Percentiles rank a stretch among this genome's conserved stretches.
phyloP scores from a whole-genome alignment of 2,888 invertebrate species.

The Acrobasis repandana region DNA sequence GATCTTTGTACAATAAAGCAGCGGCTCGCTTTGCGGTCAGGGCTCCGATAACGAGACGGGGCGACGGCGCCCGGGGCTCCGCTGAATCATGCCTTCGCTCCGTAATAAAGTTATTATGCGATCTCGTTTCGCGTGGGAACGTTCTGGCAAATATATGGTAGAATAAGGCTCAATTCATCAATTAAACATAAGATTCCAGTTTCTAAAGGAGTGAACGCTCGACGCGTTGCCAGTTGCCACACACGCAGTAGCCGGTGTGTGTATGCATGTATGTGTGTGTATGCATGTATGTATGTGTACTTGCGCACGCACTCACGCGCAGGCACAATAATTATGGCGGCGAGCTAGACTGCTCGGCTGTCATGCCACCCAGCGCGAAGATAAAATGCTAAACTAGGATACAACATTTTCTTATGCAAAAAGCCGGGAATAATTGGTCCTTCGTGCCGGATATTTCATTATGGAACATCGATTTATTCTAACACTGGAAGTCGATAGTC shows the following conservation, averaged over 20 bases:
- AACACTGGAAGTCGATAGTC: slow-evolving; percentile 26
- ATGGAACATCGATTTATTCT: slow-evolving; percentile 24
- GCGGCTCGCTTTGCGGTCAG: slow-evolving; percentile 24
- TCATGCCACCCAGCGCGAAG: slow-evolving; percentile 43
- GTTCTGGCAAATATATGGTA: slow-evolving; percentile 24
- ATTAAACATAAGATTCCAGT: slow-evolving; percentile 41
- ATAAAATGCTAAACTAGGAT: slow-evolving; percentile 40
- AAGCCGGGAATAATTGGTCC: slow-evolving; percentile 39
- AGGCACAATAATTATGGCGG: slow-evolving; percentile 38
- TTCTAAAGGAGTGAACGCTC: slow-evolving; percentile 40
- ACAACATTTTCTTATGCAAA: slow-evolving; percentile 37
- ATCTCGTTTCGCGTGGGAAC: slow-evolving; percentile 44
- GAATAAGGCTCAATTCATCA: slow-evolving; percentile 34
- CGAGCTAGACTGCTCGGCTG: slow-evolving; percentile 50
- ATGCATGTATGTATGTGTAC: slow-evolving; percentile 18
- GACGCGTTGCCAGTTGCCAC: slow-evolving; percentile 15
- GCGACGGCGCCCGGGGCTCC: slow-evolving; percentile 36
- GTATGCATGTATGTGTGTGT: too few relatives aligned
- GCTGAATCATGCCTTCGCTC: slow-evolving; percentile 44
- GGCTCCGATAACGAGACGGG: slow-evolving; percentile 26
- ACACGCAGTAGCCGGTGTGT: slow-evolving; percentile 10
- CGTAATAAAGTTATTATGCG: slow-evolving; percentile 49
- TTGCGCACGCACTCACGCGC: slow-evolving; percentile 30
- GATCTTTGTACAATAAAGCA: slow-evolving; percentile 19
- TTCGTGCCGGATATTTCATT: slow-evolving; percentile 32